These are phyloP conservation scores for Coleophora deauratella DNA, from an alignment of 2,888 invertebrate genomes.

Conservation along the genomic window DNA sequence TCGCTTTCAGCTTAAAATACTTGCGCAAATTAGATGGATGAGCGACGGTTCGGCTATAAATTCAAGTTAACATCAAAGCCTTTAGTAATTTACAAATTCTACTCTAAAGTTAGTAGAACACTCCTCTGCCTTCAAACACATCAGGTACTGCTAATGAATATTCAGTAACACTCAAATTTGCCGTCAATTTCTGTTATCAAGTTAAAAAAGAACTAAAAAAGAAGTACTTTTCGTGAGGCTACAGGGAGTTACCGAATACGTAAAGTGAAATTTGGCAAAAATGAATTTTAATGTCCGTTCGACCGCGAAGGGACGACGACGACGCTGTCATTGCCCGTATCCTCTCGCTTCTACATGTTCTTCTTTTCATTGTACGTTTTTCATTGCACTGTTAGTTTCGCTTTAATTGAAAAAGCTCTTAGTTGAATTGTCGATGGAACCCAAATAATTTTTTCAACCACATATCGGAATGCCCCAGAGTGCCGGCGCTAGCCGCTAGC, in stretches of 20 bases:
- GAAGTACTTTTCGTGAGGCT: no score
- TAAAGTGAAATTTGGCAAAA: conserved; percentile 39
- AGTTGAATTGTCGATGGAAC: not conserved
- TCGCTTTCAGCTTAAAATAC: no score
- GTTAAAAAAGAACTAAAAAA: no score
- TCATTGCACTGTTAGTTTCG: no score
- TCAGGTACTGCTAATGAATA: no score
- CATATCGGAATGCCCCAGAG: not conserved
- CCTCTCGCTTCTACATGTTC: not conserved
- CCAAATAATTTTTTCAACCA: not conserved
- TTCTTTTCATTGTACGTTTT: not conserved
- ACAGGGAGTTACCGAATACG: conserved; percentile 23
- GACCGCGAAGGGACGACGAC: not conserved
- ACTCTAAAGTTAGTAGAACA: not conserved
- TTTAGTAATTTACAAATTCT: no score
- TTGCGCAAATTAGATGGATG: not conserved
- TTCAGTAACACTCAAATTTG: no score
- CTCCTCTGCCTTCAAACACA: no score
- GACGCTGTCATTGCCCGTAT: not conserved
- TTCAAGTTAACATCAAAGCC: not conserved
- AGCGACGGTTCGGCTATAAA: conserved; percentile 5
- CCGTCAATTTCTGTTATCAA: no score
- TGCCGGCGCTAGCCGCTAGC: not conserved
- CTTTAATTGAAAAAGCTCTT: no score
- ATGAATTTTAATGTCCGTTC: conserved; percentile 37